Evolutionary conservation across 2,113 vertebrate genomes (phyloP), one percentile per base, ranked within the genome.

Genomic region (Odobenus rosmarus): DNA sequence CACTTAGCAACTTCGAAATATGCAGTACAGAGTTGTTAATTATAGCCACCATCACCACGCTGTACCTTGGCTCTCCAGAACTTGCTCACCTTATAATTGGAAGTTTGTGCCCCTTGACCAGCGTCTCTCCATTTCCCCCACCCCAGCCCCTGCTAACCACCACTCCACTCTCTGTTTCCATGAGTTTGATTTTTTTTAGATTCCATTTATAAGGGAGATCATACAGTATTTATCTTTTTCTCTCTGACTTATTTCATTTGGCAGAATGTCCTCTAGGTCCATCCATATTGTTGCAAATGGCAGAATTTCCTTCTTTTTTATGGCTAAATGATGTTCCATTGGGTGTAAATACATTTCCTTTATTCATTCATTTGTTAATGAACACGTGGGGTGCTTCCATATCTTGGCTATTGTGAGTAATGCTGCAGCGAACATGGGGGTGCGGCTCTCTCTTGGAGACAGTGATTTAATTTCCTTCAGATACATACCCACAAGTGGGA

Each of bases 31-130:
- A 46, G 19, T n/a, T 55, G 1, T 2, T 26, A 46, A 42, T 59
- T 2, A 26, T 0, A 18, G 14, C 18, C 39, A 33, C 19, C 11
- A 12, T 2, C 39, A 33, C 19, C 11, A 12, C 1, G 14, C 55
- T 39, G 42, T 24, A 19, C 3, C 0, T 9, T 49, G 2, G 36
- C 18, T n/a, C 11, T 8, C 36, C 23, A 49, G 74, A 33, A 31
- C 31, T 13, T 36, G 39, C 12, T 61, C 62, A 16, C 62, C 12
- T 31, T 28, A 5, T 15, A 71, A 12, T 9, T 61, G 33, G 51
- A 88, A 61, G 62, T 59, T 62, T 61, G 9, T 13, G n/a, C 12
- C 39, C 26, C 79, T 39, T 49, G 61, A 59, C 36, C 51, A 59
- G 15, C 21, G 31, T 71, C 74, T 71, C 23, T 2, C 31, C 39